Conservation (phyloP, 2,113 vertebrate genomes). For the Corythoichthys haematopterus region DNA sequence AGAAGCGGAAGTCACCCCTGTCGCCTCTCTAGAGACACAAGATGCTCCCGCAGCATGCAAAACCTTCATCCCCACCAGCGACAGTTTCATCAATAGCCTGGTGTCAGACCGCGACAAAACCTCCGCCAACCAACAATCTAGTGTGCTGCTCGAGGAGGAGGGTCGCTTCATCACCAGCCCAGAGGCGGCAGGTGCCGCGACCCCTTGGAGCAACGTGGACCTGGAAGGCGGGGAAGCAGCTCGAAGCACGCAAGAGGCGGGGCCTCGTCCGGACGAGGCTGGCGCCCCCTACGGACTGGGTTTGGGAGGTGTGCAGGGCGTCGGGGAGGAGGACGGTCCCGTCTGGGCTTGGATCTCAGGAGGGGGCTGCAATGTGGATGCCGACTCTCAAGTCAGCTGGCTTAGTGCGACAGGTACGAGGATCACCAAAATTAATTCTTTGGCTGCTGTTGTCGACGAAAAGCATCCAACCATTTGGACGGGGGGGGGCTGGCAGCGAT, state of each 20-base stretch:
- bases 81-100: slow-evolving; percentile 75
- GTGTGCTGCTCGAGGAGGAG: slow-evolving; percentile 21
- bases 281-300: slow-evolving; percentile 73
- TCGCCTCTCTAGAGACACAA: slow-evolving; percentile 16
- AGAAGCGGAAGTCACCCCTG: slow-evolving; percentile 36
- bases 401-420: slow-evolving; percentile 71
- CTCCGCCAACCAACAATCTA: slow-evolving; percentile 7
- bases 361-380: slow-evolving; percentile 82
- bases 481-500: no score
- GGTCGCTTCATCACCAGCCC: slow-evolving; percentile 31
- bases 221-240: slow-evolving; percentile 77
- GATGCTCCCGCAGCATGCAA: slow-evolving; percentile 22
- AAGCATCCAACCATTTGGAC: no score
- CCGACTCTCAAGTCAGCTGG: slow-evolving; percentile 77
- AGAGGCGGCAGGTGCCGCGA: slow-evolving; percentile 35
- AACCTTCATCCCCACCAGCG: slow-evolving; percentile 63
- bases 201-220: slow-evolving; percentile 90
- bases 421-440: not conserved
- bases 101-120: slow-evolving; percentile 64
- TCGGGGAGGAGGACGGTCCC: slow-evolving; percentile 72
- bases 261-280: not conserved
- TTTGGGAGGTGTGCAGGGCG: slow-evolving; percentile 70
- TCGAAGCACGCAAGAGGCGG: slow-evolving; percentile 11
- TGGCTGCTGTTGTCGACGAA: no score
- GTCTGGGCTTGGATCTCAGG: slow-evolving; percentile 91